Evolutionary conservation across 2,113 vertebrate species (phyloP).

Genomic region (Rhineura floridana): DNA sequence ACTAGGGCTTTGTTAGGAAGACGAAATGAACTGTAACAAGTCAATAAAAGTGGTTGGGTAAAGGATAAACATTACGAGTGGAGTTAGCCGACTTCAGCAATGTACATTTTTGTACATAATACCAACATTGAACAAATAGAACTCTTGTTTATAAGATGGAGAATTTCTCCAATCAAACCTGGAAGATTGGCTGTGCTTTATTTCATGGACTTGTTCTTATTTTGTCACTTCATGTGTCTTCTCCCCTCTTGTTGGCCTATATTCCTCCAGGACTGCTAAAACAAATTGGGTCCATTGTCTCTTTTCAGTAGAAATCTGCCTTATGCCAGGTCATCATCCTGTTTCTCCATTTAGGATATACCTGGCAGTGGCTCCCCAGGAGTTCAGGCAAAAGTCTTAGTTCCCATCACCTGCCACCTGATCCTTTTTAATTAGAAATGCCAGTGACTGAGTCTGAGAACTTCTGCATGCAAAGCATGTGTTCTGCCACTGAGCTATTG

Average conservation of each 20-base stretch:
- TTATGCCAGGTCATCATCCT: too few species aligned
- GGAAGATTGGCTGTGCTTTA: not conserved
- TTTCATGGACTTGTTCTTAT: not conserved
- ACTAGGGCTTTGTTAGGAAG: not conserved
- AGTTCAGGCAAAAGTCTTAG: not conserved
- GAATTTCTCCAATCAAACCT: not conserved
- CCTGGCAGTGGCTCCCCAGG: not conserved
- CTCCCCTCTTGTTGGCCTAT: not conserved
- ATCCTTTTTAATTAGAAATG: not conserved
- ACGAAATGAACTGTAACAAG: not conserved
- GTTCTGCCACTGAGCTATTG: not conserved
- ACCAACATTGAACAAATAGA: not conserved
- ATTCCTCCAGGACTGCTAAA: too few species aligned
- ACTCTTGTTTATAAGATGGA: not conserved
- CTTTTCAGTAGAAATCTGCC: too few species aligned
- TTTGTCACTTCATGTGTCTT: not conserved
- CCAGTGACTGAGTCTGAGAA: not conserved
- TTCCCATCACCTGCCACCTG: not conserved
- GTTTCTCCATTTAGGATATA: too few species aligned
- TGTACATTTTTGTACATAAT: not conserved
- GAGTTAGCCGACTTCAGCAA: not conserved
- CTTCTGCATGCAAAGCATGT: not conserved
- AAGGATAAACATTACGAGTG: not conserved
- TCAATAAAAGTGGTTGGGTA: not conserved
- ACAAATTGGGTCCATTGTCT: not conserved